Evolutionary conservation across 2,888 invertebrate genomes (phyloP).

Genomic region (Sarcophaga subvicina): DNA sequence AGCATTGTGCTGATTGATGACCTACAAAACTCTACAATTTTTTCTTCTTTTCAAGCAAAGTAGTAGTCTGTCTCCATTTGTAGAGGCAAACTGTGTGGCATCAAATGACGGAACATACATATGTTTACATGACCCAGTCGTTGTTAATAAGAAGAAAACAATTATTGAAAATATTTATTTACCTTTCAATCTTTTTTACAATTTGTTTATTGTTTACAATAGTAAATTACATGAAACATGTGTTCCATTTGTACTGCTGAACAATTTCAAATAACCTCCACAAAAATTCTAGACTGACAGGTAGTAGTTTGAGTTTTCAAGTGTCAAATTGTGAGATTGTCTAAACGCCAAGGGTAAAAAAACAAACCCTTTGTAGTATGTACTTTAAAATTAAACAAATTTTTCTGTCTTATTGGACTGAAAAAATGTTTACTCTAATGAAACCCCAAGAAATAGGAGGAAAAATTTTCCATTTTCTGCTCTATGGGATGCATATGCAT

Average conservation of each 20-base stretch:
- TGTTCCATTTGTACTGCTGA: neutral
- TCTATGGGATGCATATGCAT: too few species aligned
- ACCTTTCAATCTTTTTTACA: neutral
- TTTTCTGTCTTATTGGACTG: too few species aligned
- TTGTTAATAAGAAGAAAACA: neutral
- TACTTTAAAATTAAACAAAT: too few species aligned
- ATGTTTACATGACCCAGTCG: neutral
- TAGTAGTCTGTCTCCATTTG: neutral
- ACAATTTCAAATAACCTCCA: too few species aligned
- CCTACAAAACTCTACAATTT: conserved; percentile 57
- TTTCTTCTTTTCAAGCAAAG: conserved; percentile 21
- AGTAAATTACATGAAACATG: conserved; percentile 1
- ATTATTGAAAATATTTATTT: conserved; percentile 2
- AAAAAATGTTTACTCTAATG: too few species aligned
- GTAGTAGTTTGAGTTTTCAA: neutral
- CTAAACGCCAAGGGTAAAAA: too few species aligned
- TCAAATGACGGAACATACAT: conserved; percentile 16
- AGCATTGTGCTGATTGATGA: conserved; percentile 60
- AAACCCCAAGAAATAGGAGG: too few species aligned
- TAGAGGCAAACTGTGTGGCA: neutral
- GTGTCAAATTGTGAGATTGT: neutral
- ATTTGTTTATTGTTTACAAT: neutral
- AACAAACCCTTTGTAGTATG: too few species aligned
- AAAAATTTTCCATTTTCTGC: too few species aligned
- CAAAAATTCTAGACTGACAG: neutral